Percentiles rank a stretch among this genome's conserved stretches.
These are phyloP conservation scores for Dasyornis broadbenti DNA, from an alignment of 2,113 vertebrate species.

Conservation along the genomic window DNA sequence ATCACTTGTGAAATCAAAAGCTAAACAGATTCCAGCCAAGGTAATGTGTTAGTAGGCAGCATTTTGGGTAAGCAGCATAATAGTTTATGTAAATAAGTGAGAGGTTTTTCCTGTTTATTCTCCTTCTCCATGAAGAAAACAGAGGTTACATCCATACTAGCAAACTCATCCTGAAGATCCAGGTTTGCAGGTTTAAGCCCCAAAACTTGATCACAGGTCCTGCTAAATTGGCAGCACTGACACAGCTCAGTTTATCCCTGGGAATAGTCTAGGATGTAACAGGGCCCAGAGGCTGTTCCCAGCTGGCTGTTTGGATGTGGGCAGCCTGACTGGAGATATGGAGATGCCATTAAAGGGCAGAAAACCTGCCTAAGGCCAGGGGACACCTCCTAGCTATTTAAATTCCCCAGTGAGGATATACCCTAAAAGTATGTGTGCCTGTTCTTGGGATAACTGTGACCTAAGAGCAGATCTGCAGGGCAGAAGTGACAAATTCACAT, in stretches of 20 bases:
- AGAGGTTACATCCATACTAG: not conserved
- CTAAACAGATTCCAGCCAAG: not conserved
- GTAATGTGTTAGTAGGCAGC: not conserved
- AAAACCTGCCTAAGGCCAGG: not conserved
- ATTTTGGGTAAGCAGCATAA: not conserved
- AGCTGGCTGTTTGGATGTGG: not conserved
- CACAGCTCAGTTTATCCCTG: not conserved
- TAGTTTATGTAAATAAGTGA: not conserved
- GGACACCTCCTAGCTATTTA: not conserved
- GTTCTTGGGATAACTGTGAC: not conserved
- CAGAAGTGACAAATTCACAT: not conserved
- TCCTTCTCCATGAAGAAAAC: not conserved
- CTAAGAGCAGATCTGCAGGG: not conserved
- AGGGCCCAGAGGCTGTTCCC: not conserved
- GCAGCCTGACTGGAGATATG: not conserved
- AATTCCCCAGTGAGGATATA: not conserved
- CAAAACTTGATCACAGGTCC: not conserved
- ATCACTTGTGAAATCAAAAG: not conserved
- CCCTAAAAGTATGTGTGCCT: not conserved
- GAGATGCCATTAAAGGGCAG: not conserved
- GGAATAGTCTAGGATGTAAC: not conserved
- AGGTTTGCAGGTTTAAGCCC: not conserved
- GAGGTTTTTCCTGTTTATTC: conserved; percentile 28
- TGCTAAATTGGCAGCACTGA: not conserved
- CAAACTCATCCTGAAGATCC: not conserved